These are phyloP conservation scores for Bolborhynchus lineola DNA, from an alignment of 2,113 vertebrate species.

Conservation along the genomic window DNA sequence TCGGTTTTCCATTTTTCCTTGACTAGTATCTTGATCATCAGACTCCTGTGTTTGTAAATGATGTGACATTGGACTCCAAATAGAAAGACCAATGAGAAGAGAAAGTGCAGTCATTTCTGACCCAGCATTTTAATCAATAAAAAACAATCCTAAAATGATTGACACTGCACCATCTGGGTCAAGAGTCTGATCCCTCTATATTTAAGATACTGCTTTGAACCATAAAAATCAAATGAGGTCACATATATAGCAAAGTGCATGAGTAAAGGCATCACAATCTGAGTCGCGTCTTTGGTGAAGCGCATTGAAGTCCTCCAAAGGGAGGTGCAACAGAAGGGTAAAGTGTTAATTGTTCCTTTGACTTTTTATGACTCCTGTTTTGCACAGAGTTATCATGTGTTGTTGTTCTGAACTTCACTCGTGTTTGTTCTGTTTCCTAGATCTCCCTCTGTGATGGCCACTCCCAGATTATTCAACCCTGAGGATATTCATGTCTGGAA, in stretches of 20 bases:
- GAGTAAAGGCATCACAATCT: neutral
- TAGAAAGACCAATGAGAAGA: neutral
- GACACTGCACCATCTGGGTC: neutral
- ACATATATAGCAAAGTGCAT: accelerated
- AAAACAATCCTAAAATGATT: neutral
- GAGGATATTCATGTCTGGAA: neutral
- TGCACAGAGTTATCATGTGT: neutral
- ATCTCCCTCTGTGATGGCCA: neutral
- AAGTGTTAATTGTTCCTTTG: neutral
- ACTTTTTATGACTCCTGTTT: neutral
- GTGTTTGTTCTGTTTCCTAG: neutral
- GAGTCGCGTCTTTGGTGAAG: neutral
- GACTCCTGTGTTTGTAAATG: neutral
- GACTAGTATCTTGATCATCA: neutral
- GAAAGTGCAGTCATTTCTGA: neutral
- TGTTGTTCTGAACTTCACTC: constrained; percentile 10
- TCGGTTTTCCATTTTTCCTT: neutral
- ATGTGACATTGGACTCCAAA: neutral
- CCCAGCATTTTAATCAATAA: neutral
- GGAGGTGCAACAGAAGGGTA: neutral
- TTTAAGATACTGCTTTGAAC: neutral
- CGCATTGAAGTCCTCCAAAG: neutral
- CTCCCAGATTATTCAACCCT: neutral
- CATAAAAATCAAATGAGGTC: neutral
- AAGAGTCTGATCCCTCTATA: neutral